Percentiles rank a stretch among this genome's conserved stretches.
Conservation (phyloP, 2,113 vertebrate genomes). For the Odobenus rosmarus region DNA sequence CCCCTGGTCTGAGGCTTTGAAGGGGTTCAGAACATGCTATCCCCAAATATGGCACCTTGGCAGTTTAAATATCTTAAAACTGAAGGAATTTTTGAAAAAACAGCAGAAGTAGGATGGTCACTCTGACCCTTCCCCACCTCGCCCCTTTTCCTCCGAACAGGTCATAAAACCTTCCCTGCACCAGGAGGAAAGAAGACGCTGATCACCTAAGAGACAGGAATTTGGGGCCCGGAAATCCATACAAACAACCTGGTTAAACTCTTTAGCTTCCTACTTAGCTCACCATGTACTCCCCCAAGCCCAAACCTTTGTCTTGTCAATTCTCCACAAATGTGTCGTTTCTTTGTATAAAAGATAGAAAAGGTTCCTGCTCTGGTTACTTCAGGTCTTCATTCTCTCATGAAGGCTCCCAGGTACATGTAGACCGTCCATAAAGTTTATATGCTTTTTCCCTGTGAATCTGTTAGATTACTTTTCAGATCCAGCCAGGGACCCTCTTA, state of each 20-base stretch:
- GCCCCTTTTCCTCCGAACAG: background rate
- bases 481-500: background rate
- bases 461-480: background rate
- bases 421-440: no score
- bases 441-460: background rate
- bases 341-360: background rate
- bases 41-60: background rate
- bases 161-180: background rate
- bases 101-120: background rate
- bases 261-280: background rate
- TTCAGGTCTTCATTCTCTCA: background rate
- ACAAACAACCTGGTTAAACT: background rate
- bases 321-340: background rate
- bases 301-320: no score
- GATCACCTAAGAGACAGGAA: no score
- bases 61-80: background rate
- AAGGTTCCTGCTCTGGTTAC: background rate
- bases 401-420: background rate
- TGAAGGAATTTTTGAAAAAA: background rate
- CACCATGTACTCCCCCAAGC: background rate
- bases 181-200: background rate
- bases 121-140: background rate
- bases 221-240: background rate
- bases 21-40: background rate
- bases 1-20: background rate